Conservation (phyloP, 2,113 vertebrate species). For the Scophthalmus maximus region DNA sequence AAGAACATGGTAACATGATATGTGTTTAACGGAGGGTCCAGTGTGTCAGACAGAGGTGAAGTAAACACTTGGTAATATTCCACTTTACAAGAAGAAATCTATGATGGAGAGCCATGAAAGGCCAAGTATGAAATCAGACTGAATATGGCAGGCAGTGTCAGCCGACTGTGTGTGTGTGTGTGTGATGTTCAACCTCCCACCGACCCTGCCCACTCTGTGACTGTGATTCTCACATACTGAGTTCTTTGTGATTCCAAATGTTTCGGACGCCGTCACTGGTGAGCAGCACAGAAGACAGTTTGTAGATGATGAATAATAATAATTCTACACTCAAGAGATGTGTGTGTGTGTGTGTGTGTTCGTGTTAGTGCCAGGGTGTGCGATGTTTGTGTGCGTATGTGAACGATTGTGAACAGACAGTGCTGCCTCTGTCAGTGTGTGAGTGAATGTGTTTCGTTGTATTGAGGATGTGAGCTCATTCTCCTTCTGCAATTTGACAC, state of each 20-base stretch:
- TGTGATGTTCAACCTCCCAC: background rate
- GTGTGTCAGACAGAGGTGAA: no score
- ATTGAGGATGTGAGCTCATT: no score
- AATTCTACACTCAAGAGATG: background rate
- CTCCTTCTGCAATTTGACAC: no score
- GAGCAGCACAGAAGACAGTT: constrained; percentile 30
- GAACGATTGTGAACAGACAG: background rate
- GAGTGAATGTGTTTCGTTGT: background rate
- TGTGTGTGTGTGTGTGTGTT: constrained; percentile 10
- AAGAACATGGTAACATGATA: no score
- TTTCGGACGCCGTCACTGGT: constrained; percentile 34
- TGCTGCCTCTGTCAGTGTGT: background rate
- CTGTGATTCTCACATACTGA: constrained; percentile 14
- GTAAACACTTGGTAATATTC: no score
- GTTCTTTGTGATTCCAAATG: constrained; percentile 24
- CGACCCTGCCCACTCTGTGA: background rate
- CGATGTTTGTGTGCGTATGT: background rate
- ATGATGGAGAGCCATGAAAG: no score
- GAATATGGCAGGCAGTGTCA: constrained; percentile 14
- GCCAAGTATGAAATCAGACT: no score
- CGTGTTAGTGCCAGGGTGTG: background rate
- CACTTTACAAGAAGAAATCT: no score
- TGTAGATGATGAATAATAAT: constrained; percentile 11
- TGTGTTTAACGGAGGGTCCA: no score
- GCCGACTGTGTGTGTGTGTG: constrained; percentile 8